Conservation (phyloP, 2,113 vertebrate genomes). For the Ranitomeya imitator region DNA sequence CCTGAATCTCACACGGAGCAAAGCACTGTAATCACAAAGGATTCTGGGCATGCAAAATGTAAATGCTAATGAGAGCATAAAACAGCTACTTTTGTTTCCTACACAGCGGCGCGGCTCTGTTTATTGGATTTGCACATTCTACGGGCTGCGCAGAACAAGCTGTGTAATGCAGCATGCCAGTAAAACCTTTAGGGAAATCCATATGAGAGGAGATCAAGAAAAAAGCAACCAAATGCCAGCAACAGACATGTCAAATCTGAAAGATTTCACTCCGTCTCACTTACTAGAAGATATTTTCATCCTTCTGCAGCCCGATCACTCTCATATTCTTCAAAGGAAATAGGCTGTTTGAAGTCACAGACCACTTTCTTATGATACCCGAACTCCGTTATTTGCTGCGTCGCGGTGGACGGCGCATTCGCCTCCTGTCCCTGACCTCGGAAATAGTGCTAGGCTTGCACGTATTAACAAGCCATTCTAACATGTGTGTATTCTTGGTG, state of each 20-base stretch:
- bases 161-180: slow-evolving; percentile 54
- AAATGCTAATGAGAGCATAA: slow-evolving; percentile 52
- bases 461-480: neutral
- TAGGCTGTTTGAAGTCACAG: slow-evolving; percentile 34
- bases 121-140: slow-evolving; percentile 53
- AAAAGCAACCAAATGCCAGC: slow-evolving; percentile 28
- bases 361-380: slow-evolving; percentile 30
- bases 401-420: neutral
- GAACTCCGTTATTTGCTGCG: neutral
- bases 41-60: slow-evolving; percentile 56
- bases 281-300: slow-evolving; percentile 43
- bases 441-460: neutral
- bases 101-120: slow-evolving; percentile 41
- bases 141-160: slow-evolving; percentile 44
- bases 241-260: slow-evolving; percentile 45
- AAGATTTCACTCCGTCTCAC: slow-evolving; percentile 25
- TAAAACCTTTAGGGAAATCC: slow-evolving; percentile 37
- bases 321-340: slow-evolving; percentile 41
- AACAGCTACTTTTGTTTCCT: slow-evolving; percentile 53
- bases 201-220: slow-evolving; percentile 29
- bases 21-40: slow-evolving; percentile 52
- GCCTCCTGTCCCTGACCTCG: neutral
- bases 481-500: neutral
- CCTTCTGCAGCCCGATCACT: slow-evolving; percentile 40
- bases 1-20: slow-evolving; percentile 53